phyloP scores from a whole-genome alignment of 2,797 vertebrate species.

The Gymnothorax javanicus region DNA sequence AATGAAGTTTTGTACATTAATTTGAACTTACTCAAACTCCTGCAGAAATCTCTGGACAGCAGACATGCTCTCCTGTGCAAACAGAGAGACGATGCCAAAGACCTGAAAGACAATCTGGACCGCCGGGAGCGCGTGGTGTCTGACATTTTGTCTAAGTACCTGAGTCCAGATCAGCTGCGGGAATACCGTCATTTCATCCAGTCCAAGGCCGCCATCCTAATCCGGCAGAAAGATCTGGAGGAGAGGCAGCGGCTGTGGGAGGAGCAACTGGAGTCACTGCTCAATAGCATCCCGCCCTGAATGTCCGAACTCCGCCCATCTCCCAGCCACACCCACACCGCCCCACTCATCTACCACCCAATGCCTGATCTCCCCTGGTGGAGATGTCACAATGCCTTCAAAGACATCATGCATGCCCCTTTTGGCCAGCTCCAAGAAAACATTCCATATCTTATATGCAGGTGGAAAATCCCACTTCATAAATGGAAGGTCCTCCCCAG shows the following conservation, averaged over 20 bases:
- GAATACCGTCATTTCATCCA: conserved; percentile 82
- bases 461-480: too few species aligned
- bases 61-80: conserved; percentile 83
- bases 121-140: conserved; percentile 84
- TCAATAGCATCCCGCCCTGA: conserved; percentile 59
- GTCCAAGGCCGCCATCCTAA: conserved; percentile 84
- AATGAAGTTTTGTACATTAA: too few species aligned
- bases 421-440: not conserved
- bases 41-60: conserved; percentile 84
- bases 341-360: too few species aligned
- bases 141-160: conserved; percentile 79
- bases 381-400: not conserved
- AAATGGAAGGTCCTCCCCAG: too few species aligned
- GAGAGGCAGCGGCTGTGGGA: conserved; percentile 82
- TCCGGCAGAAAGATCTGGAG: conserved; percentile 89
- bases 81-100: conserved; percentile 90
- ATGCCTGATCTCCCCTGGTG: not conserved
- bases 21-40: too few species aligned
- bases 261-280: conserved; percentile 83
- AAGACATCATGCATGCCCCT: not conserved
- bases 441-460: not conserved
- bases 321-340: not conserved
- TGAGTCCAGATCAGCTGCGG: conserved; percentile 77
- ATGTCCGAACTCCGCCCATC: not conserved
- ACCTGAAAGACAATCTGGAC: conserved; percentile 92